Percentiles rank a stretch among this genome's conserved stretches.
Conservation (phyloP, 1,140 invertebrate species). For the Drosophila arawakana region DNA sequence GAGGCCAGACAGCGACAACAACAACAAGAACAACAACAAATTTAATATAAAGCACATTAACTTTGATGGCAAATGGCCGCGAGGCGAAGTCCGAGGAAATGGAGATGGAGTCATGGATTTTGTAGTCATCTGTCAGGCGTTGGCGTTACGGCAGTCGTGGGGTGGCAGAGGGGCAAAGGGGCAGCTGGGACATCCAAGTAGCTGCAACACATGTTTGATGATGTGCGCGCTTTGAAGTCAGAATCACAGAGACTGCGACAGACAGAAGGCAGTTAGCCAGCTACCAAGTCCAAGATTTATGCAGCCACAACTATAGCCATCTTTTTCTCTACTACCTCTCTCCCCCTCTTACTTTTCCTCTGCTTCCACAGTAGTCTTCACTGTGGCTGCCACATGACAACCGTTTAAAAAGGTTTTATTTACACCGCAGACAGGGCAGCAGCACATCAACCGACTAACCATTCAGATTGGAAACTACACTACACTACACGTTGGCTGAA, state of each 20-base stretch:
- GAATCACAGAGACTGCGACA: constrained; percentile 11
- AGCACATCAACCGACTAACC: constrained; percentile 13
- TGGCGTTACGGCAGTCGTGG: constrained; percentile 32
- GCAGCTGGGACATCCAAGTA: not conserved
- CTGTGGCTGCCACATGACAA: constrained; percentile 68
- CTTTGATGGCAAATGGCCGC: constrained; percentile 77
- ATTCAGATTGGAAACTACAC: not conserved
- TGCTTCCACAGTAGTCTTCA: constrained; percentile 11
- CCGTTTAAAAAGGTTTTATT: constrained; percentile 83
- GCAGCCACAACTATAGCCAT: no score
- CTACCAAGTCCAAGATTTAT: constrained; percentile 3
- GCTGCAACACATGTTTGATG: constrained; percentile 75
- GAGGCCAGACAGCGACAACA: constrained; percentile 52
- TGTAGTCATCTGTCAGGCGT: constrained; percentile 49
- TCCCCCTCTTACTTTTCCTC: no score
- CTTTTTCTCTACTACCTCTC: no score
- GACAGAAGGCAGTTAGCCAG: constrained; percentile 47
- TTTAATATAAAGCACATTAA: constrained; percentile 82
- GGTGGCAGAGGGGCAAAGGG: not conserved
- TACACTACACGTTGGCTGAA: not conserved
- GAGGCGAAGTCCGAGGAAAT: constrained; percentile 21
- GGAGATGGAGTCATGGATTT: constrained; percentile 36
- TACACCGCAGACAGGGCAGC: constrained; percentile 68
- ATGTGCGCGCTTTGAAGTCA: constrained; percentile 76
- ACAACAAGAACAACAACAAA: constrained; percentile 59